phyloP scores from a whole-genome alignment of 1,140 invertebrate species.

The Lutraria rhynchaena region DNA sequence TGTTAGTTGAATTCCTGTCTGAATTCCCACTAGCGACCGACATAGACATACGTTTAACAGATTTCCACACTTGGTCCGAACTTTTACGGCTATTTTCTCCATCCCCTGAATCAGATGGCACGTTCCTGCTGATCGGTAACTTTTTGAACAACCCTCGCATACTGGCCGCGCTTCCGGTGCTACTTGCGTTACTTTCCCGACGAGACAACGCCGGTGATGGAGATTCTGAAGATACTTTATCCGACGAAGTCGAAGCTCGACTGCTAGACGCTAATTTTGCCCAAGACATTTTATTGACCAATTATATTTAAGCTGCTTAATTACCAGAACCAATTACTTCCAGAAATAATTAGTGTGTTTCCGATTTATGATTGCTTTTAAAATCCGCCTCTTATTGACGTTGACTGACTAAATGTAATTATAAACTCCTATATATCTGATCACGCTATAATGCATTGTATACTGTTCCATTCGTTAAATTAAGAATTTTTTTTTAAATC shows the following conservation, averaged over 20 bases:
- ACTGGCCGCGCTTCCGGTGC: not conserved
- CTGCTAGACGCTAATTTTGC: conserved; percentile 27
- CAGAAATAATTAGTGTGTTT: too few species aligned
- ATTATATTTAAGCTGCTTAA: too few species aligned
- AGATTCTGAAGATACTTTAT: not conserved
- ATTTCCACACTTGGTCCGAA: conserved; percentile 2
- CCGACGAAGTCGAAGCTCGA: not conserved
- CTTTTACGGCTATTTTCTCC: not conserved
- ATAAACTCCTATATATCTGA: too few species aligned
- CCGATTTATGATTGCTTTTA: too few species aligned
- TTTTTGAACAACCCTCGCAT: conserved; percentile 32
- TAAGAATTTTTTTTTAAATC: too few species aligned
- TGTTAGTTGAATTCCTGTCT: conserved; percentile 16
- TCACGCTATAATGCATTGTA: too few species aligned
- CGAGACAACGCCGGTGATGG: conserved; percentile 18
- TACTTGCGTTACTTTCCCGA: conserved; percentile 30
- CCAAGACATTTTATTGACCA: conserved; percentile 53
- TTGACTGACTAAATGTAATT: too few species aligned
- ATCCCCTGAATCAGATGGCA: not conserved
- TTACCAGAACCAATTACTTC: too few species aligned
- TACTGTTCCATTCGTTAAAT: too few species aligned
- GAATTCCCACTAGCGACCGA: conserved; percentile 9
- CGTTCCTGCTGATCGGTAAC: not conserved
- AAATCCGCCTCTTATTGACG: too few species aligned
- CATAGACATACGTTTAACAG: conserved; percentile 43